A percentile compares a stretch with the other conserved stretches of the same genome.
These are phyloP conservation scores for Hirtodrosophila duncani DNA, from an alignment of 2,888 invertebrate genomes.

Conservation along the genomic window DNA sequence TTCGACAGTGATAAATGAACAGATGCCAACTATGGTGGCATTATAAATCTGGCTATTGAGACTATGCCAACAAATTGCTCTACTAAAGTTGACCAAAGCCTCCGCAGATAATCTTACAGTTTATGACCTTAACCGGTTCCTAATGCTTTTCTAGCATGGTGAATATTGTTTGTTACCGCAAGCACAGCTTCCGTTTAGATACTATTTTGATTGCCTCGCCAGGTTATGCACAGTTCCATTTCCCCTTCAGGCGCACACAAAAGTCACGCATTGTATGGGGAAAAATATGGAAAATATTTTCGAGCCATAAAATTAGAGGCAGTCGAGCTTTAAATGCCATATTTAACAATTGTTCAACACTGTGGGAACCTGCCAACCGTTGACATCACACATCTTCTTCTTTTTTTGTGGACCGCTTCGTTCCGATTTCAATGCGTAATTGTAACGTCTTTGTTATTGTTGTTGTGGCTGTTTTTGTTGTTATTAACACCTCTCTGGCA, in stretches of 20 bases:
- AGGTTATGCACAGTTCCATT: conserved; percentile 51
- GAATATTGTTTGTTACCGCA: conserved; percentile 31
- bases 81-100: conserved; percentile 37
- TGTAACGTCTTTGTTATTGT: conserved; percentile 74
- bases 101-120: conserved; percentile 53
- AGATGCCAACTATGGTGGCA: conserved; percentile 48
- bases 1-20: conserved; percentile 64
- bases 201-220: too few relatives aligned
- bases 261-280: conserved; percentile 43
- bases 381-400: conserved; percentile 63
- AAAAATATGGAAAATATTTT: conserved; percentile 16
- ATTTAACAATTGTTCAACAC: conserved; percentile 65
- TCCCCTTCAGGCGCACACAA: conserved; percentile 31
- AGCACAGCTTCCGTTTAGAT: conserved; percentile 63
- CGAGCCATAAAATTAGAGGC: conserved; percentile 46
- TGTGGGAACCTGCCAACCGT: conserved; percentile 62
- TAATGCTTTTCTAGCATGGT: conserved; percentile 7
- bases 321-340: conserved; percentile 51
- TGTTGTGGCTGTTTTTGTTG: too few relatives aligned
- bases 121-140: conserved; percentile 48
- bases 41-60: conserved; percentile 26
- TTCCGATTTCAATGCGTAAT: conserved; percentile 72
- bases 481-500: conserved; percentile 66
- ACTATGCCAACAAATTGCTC: conserved; percentile 51
- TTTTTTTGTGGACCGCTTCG: conserved; percentile 37